These are phyloP conservation scores for Copsychus sechellarum DNA, from an alignment of 2,113 vertebrate genomes.

Conservation along the genomic window DNA sequence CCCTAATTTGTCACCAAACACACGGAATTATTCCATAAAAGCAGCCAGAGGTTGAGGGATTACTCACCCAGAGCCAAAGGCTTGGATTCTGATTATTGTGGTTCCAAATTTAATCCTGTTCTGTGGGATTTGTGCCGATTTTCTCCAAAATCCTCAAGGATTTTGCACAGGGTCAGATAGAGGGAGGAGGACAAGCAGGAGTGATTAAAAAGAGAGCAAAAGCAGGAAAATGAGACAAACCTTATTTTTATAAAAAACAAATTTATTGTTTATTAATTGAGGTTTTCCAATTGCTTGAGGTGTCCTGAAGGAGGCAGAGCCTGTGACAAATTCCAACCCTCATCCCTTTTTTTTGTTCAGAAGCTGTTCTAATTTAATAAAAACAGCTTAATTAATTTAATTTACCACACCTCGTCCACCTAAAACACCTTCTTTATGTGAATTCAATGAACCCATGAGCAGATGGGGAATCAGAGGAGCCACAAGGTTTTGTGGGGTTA, in stretches of 20 bases:
- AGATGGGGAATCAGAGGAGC: not conserved
- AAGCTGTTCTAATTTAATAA: not conserved
- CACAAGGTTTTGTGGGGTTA: accelerated
- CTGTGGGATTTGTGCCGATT: too few species aligned
- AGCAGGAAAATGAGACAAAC: too few species aligned
- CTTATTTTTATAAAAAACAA: not conserved
- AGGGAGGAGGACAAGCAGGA: too few species aligned
- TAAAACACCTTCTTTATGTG: too few species aligned
- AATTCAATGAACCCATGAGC: not conserved
- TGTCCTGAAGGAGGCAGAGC: not conserved
- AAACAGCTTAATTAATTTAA: not conserved
- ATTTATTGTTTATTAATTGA: not conserved
- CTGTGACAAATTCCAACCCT: not conserved
- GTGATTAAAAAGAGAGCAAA: too few species aligned
- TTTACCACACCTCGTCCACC: too few species aligned
- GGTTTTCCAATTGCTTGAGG: not conserved
- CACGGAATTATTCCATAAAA: not conserved
- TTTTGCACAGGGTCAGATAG: too few species aligned
- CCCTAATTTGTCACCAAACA: not conserved
- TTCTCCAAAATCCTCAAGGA: too few species aligned
- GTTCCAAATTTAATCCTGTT: too few species aligned
- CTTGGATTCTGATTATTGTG: too few species aligned
- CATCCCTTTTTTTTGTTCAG: not conserved
- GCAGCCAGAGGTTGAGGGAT: too few species aligned
- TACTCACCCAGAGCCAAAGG: too few species aligned